Evolutionary conservation across 2,797 vertebrate species (phyloP).

Genomic region (Champsocephalus gunnari): DNA sequence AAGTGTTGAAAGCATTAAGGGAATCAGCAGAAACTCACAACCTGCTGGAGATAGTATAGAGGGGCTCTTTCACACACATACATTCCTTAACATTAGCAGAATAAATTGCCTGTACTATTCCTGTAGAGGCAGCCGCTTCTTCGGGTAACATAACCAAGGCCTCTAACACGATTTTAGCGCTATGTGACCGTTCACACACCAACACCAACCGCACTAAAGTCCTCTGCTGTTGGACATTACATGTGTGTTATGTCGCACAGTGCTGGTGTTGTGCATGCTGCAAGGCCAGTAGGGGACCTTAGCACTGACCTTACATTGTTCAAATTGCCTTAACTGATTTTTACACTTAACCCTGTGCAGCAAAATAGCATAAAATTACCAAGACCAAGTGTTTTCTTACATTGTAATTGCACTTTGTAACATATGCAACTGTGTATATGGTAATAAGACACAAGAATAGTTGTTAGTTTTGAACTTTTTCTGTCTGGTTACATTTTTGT

Average conservation of each 20-base stretch:
- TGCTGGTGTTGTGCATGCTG: background rate
- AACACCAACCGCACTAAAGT: slow-evolving; percentile 25
- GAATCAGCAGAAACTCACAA: slow-evolving; percentile 1
- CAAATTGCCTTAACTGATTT: slow-evolving; percentile 21
- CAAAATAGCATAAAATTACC: slow-evolving; percentile 17
- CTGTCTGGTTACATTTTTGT: too few species aligned
- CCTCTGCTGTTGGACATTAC: slow-evolving; percentile 38
- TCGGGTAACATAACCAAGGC: slow-evolving; percentile 14
- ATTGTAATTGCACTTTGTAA: background rate
- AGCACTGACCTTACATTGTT: background rate
- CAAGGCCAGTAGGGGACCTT: background rate
- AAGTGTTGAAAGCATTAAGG: background rate
- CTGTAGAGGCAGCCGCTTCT: slow-evolving; percentile 36
- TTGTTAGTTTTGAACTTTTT: too few species aligned
- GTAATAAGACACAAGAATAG: too few species aligned
- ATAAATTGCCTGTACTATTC: slow-evolving; percentile 48
- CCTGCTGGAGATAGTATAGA: slow-evolving; percentile 6
- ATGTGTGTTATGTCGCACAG: slow-evolving; percentile 17
- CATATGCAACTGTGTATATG: background rate
- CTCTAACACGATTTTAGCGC: slow-evolving; percentile 48
- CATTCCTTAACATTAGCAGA: slow-evolving; percentile 49
- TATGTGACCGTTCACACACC: slow-evolving; percentile 36
- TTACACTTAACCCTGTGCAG: background rate
- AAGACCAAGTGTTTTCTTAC: background rate
- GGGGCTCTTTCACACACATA: slow-evolving; percentile 33